These are phyloP conservation scores for Zaprionus kolodkinae DNA, from an alignment of 1,140 invertebrate species.

Conservation along the genomic window DNA sequence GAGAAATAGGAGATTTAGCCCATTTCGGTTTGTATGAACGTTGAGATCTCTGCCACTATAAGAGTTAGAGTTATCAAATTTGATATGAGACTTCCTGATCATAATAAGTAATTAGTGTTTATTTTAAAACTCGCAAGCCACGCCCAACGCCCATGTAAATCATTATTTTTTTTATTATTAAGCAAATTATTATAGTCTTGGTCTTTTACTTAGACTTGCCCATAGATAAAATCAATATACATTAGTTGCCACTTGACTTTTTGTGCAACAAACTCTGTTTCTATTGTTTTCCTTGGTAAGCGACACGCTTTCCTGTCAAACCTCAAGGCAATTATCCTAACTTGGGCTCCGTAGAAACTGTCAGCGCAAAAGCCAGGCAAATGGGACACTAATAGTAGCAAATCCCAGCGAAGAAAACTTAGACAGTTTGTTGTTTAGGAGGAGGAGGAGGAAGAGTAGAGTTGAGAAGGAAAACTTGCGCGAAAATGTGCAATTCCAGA, in stretches of 20 bases:
- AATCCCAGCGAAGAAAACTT: slow-evolving; percentile 35
- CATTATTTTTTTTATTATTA: no score
- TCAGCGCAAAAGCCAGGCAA: slow-evolving; percentile 25
- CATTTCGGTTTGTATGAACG: no score
- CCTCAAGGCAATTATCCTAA: slow-evolving; percentile 44
- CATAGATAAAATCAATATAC: no score
- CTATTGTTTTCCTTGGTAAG: neutral
- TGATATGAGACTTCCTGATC: no score
- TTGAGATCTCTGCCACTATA: no score
- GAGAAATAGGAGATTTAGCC: neutral
- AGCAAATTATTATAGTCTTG: no score
- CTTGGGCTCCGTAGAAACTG: slow-evolving; percentile 18
- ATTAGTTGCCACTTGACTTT: neutral
- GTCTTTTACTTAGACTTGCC: no score
- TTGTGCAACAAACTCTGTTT: neutral
- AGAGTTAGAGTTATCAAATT: no score
- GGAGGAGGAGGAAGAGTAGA: neutral
- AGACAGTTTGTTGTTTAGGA: neutral
- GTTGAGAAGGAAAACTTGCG: neutral
- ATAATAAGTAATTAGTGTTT: no score
- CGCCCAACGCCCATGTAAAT: no score
- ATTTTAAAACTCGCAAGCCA: no score
- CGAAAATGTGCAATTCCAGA: slow-evolving; percentile 8
- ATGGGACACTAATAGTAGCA: slow-evolving; percentile 27
- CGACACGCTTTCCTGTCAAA: neutral